Percentiles rank a stretch among this genome's conserved stretches.
Conservation (phyloP, 2,113 vertebrate species). For the Hyaena hyaena region DNA sequence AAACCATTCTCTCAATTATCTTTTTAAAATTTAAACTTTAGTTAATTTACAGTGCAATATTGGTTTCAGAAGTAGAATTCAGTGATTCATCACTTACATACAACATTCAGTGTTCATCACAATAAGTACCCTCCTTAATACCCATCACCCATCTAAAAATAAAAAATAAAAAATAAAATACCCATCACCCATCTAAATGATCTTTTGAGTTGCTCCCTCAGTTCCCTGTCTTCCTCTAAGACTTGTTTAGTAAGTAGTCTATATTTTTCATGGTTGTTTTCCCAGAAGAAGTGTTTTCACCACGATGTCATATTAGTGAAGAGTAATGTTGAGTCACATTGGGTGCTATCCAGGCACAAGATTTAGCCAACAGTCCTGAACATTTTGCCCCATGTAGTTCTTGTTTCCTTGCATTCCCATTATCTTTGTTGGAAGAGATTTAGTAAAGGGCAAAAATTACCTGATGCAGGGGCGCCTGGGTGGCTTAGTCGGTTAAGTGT, state of each 20-base stretch:
- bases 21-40: too few species aligned
- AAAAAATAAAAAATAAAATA: too few species aligned
- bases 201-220: neutral
- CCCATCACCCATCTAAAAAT: too few species aligned
- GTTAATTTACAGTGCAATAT: too few species aligned
- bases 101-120: too few species aligned
- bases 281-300: constrained; percentile 48
- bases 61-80: too few species aligned
- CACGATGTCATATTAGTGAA: constrained; percentile 32
- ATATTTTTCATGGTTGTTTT: constrained; percentile 39
- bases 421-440: constrained; percentile 5
- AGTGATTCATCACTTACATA: too few species aligned
- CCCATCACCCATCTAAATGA: neutral
- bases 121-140: too few species aligned
- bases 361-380: neutral
- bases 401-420: neutral
- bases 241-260: constrained; percentile 13
- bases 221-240: constrained; percentile 9
- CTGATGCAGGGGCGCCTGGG: neutral
- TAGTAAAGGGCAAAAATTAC: neutral
- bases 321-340: neutral
- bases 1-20: neutral
- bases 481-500: too few species aligned
- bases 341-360: constrained; percentile 1
- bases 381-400: neutral